These are phyloP conservation scores for Sebastes elongatus DNA, from an alignment of 2,797 vertebrate genomes.

Conservation along the genomic window DNA sequence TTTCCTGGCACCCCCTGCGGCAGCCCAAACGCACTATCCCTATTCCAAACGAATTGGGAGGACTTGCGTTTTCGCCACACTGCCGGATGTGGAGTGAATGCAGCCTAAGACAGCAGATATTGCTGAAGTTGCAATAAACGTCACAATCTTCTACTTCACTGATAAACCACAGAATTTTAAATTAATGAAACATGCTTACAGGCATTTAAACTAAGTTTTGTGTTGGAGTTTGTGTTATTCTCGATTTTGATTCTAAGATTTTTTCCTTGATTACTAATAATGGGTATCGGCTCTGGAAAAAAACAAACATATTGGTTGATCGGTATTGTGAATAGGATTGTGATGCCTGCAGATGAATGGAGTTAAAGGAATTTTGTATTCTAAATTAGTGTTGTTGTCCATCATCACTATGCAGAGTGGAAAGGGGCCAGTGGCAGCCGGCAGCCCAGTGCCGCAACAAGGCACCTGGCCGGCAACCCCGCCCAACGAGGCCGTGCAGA, in stretches of 20 bases:
- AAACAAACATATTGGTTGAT: not conserved
- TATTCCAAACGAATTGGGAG: no score
- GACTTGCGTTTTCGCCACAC: no score
- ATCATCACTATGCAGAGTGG: conserved; percentile 80
- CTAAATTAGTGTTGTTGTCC: conserved; percentile 13
- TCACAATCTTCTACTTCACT: not conserved
- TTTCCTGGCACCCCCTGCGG: no score
- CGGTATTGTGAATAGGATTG: not conserved
- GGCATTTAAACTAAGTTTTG: no score
- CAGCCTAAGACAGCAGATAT: not conserved
- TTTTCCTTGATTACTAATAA: not conserved
- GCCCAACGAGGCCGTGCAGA: conserved; percentile 81
- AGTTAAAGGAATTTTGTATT: conserved; percentile 1
- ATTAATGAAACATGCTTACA: no score
- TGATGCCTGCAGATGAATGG: not conserved
- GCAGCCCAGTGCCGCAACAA: conserved; percentile 76
- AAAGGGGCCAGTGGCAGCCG: conserved; percentile 80
- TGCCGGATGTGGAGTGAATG: not conserved
- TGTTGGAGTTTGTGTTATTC: not conserved
- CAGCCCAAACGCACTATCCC: no score
- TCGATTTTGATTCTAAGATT: not conserved
- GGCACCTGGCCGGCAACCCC: conserved; percentile 55
- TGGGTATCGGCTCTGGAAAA: no score
- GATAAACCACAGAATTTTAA: not conserved
- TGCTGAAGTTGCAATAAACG: not conserved